A percentile compares a stretch with the other conserved stretches of the same genome.
These are phyloP conservation scores for Drosophila borealis DNA, from an alignment of 2,888 invertebrate species.

Conservation along the genomic window DNA sequence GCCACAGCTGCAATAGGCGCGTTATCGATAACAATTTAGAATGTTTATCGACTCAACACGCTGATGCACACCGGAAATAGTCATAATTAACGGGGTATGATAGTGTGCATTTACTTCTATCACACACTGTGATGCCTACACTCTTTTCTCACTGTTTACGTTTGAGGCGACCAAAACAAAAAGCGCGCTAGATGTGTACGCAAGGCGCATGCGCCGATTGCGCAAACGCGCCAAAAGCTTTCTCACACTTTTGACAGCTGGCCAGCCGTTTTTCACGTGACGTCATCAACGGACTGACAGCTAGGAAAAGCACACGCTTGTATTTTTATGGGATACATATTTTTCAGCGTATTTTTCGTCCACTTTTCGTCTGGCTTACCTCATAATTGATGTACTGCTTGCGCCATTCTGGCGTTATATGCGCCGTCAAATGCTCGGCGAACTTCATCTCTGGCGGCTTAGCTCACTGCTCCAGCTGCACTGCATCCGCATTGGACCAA, in stretches of 20 bases:
- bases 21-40: slow-evolving; percentile 5
- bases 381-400: slow-evolving; percentile 93
- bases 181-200: not conserved
- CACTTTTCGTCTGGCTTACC: slow-evolving; percentile 84
- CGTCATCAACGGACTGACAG: slow-evolving; percentile 70
- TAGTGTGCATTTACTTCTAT: not conserved
- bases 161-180: slow-evolving; percentile 64
- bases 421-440: slow-evolving; percentile 94
- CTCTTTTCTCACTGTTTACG: slow-evolving; percentile 59
- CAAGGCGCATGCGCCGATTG: slow-evolving; percentile 66
- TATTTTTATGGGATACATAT: slow-evolving; percentile 57
- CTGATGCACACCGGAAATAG: not conserved
- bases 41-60: not conserved
- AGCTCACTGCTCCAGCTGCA: slow-evolving; percentile 48
- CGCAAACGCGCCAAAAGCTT: slow-evolving; percentile 52
- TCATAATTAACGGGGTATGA: not conserved
- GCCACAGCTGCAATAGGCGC: not conserved
- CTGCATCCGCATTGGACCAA: slow-evolving; percentile 66
- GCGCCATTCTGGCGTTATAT: slow-evolving; percentile 97
- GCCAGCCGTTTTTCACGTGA: slow-evolving; percentile 60
- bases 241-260: slow-evolving; percentile 60
- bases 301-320: slow-evolving; percentile 60
- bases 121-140: slow-evolving; percentile 27
- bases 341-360: slow-evolving; percentile 47
- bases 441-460: slow-evolving; percentile 90